Evolutionary conservation across 2,888 invertebrate genomes (phyloP).

Genomic region (Nineta flava): DNA sequence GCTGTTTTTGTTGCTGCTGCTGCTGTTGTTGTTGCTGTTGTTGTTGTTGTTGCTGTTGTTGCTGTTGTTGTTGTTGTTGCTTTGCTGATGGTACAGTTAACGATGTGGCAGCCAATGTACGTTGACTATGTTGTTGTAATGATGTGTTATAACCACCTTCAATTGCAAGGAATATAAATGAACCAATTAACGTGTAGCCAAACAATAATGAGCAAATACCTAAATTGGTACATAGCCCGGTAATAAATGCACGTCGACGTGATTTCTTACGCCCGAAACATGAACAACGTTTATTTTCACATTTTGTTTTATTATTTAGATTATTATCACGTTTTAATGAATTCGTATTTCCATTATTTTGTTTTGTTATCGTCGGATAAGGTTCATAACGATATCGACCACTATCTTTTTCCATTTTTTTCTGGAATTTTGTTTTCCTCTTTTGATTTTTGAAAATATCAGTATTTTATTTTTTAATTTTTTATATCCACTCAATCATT

Average conservation of each 20-base stretch:
- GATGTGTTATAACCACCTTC: conserved; percentile 51
- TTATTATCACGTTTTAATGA: conserved; percentile 22
- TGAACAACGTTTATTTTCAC: conserved; percentile 14
- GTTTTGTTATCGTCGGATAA: conserved; percentile 23
- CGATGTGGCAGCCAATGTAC: conserved; percentile 38
- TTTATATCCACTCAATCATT: too few species aligned
- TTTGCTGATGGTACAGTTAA: conserved; percentile 20
- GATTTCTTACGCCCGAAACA: conserved; percentile 22
- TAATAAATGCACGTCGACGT: conserved; percentile 43
- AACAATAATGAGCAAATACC: conserved; percentile 68
- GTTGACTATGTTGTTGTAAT: conserved; percentile 28
- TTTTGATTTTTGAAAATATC: neutral
- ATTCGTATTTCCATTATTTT: conserved; percentile 18
- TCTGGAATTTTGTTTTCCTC: neutral
- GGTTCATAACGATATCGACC: conserved; percentile 27
- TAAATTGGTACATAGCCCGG: conserved; percentile 63
- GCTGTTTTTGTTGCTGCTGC: conserved; percentile 26
- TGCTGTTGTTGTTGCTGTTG: conserved; percentile 20
- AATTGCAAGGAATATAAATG: conserved; percentile 72
- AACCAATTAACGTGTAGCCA: conserved; percentile 59
- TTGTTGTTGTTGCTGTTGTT: conserved; percentile 21
- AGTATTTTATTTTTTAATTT: too few species aligned
- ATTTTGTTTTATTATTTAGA: conserved; percentile 18
- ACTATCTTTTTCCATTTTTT: conserved; percentile 23
- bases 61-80: conserved; percentile 18